A percentile compares a stretch with the other conserved stretches of the same genome.
phyloP scores from a whole-genome alignment of 1,140 invertebrate species.

The Brachionus asplanchnoidis region DNA sequence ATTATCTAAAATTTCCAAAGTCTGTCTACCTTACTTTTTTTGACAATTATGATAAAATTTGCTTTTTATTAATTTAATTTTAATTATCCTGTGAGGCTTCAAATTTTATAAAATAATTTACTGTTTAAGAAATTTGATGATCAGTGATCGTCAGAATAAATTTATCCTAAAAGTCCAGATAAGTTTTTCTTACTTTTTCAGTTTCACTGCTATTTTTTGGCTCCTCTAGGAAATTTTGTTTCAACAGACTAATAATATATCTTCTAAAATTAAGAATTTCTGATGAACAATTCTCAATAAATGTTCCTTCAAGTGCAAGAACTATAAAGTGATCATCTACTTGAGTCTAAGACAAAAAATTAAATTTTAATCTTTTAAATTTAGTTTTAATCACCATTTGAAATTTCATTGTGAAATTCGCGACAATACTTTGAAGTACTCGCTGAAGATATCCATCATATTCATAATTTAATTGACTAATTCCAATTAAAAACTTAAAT shows the following conservation, averaged over 20 bases:
- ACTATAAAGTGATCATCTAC: constrained; percentile 28
- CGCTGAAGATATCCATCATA: constrained; percentile 36
- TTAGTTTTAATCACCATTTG: neutral
- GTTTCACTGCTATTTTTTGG: neutral
- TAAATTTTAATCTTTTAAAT: neutral
- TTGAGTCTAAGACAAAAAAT: constrained; percentile 19
- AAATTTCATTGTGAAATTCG: constrained; percentile 36
- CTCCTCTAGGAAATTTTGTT: constrained; percentile 6
- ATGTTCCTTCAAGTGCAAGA: constrained; percentile 4
- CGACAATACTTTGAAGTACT: constrained; percentile 26
- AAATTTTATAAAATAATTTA: too few relatives aligned
- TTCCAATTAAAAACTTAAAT: constrained; percentile 24
- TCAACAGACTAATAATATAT: constrained; percentile 2
- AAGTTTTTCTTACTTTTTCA: constrained; percentile 2
- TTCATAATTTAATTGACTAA: constrained; percentile 34
- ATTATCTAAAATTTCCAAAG: too few relatives aligned
- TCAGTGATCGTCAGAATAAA: too few relatives aligned
- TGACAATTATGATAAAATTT: too few relatives aligned
- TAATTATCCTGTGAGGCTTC: too few relatives aligned
- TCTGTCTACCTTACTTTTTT: too few relatives aligned
- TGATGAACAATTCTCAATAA: neutral
- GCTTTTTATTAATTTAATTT: too few relatives aligned
- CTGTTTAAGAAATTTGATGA: too few relatives aligned
- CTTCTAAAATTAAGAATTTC: neutral
- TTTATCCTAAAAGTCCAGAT: too few relatives aligned